Conservation (phyloP, 1,140 invertebrate genomes). For the Brachionus manjavacas region DNA sequence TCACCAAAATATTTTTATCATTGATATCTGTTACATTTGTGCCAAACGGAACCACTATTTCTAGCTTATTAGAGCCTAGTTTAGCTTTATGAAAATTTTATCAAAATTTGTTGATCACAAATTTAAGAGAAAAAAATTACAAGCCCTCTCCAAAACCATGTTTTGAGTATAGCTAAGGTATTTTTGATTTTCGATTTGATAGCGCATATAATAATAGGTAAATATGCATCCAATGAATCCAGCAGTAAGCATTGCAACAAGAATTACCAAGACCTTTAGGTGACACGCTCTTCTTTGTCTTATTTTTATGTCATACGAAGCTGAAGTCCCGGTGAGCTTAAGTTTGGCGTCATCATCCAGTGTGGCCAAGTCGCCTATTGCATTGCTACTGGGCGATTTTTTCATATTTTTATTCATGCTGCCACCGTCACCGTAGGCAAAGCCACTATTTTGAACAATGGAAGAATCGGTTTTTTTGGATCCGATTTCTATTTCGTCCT, state of each 20-base stretch:
- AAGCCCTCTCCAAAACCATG: constrained; percentile 14
- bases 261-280: background rate
- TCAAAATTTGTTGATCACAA: no score
- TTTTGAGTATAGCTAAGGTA: constrained; percentile 31
- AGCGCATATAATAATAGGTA: constrained; percentile 32
- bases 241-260: constrained; percentile 4
- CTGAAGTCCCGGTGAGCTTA: background rate
- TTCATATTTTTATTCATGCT: background rate
- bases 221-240: constrained; percentile 29
- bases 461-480: background rate
- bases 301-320: constrained; percentile 37
- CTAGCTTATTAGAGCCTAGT: constrained; percentile 26
- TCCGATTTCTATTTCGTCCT: constrained; percentile 15
- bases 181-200: background rate
- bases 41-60: background rate
- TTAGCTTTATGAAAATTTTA: constrained; percentile 12
- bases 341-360: constrained; percentile 1
- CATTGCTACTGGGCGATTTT: constrained; percentile 8
- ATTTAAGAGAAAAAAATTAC: constrained; percentile 1
- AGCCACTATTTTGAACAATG: constrained; percentile 2
- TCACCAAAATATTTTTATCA: background rate
- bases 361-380: background rate
- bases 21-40: background rate
- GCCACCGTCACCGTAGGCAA: background rate
- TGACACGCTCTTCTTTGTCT: constrained; percentile 35